Percentiles rank a stretch among this genome's conserved stretches.
Evolutionary conservation across 2,113 vertebrate species (phyloP).

Genomic region (Nesogale talazaci): DNA sequence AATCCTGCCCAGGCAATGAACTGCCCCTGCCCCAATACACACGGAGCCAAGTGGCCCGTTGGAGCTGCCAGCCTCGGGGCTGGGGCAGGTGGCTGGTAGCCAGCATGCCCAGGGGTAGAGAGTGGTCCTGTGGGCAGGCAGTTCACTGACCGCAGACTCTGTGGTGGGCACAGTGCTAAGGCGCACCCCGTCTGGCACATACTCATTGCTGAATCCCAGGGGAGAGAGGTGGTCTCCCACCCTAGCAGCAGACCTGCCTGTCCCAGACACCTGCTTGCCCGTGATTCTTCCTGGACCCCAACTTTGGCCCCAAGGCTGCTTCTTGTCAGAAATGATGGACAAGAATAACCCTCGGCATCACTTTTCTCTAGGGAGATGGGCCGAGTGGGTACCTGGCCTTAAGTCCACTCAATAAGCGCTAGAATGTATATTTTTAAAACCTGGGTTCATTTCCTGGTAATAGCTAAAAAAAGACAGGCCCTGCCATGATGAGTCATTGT

Average conservation of each 20-base stretch:
- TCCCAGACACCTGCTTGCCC: not conserved
- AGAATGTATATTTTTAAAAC: slow-evolving; percentile 34
- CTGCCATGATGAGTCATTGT: slow-evolving; percentile 12
- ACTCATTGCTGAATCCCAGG: not conserved
- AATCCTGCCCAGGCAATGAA: not conserved
- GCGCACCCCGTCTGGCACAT: not conserved
- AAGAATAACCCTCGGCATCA: not conserved
- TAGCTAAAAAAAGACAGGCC: not conserved
- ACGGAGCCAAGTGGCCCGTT: not conserved
- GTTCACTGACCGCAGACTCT: not conserved
- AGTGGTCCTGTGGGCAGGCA: not conserved
- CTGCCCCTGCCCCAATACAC: not conserved
- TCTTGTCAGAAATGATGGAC: slow-evolving; percentile 15
- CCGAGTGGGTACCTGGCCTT: not conserved
- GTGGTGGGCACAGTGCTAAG: not conserved
- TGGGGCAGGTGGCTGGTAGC: not conserved
- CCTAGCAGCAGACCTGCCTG: not conserved
- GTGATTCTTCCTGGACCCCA: not conserved
- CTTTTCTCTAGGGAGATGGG: not conserved
- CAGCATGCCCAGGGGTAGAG: not conserved
- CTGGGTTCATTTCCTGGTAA: slow-evolving; percentile 3
- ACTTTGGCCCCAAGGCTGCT: slow-evolving; percentile 7
- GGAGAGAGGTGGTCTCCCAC: not conserved
- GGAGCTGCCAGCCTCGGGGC: not conserved
- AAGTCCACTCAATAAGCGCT: not conserved